Evolutionary conservation across 2,888 invertebrate species (phyloP), one percentile per base, ranked within the genome.

Genomic region (Euplexia lucipara): DNA sequence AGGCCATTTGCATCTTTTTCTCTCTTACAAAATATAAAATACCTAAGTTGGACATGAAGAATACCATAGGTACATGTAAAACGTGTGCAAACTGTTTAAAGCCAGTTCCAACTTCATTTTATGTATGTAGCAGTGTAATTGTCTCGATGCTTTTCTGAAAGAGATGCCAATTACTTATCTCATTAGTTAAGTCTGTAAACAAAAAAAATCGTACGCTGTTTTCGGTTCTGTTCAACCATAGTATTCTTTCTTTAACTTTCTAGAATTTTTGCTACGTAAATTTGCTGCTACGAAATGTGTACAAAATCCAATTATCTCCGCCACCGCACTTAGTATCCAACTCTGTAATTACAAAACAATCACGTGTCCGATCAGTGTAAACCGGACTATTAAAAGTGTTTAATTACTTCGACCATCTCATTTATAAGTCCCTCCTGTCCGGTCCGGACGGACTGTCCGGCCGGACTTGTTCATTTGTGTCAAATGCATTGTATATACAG

Each of bases 381-480:
- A 53, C 56, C 39, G 37, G 67, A 76, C 74, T 75, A 82, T 84
- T 80, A 81, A 81, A 78, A 79, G 74, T 71, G 67, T 63, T 68
- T 64, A 83, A 83, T 81, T 78, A 75, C 37, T 77, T 65, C 69
- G 82, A 75, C 82, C 68, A 78, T 78, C 78, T 82, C 79, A 82
- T 82, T 82, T 82, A 74, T 75, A 75, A 74, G 71, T 62, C 58
- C 67, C 52, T 39, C 20, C 56, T 34, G 32, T 47, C 37, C 37
- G 54, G n/a, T 56, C 32, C 42, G 30, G 39, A 7, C 37, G 42
- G 37, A 58, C 45, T n/a, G 63, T 39, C 52, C 67, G 41, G 42
- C 26, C 20, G 7, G 47, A 66, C 56, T 62, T 61, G 59, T 66
- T 74, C 47, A 58, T 70, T 82, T 72, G 65, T 73, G 84, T 82